Base-by-base conservation (phyloP, 2,113 vertebrate species). In the Silurus asotus region DNA sequence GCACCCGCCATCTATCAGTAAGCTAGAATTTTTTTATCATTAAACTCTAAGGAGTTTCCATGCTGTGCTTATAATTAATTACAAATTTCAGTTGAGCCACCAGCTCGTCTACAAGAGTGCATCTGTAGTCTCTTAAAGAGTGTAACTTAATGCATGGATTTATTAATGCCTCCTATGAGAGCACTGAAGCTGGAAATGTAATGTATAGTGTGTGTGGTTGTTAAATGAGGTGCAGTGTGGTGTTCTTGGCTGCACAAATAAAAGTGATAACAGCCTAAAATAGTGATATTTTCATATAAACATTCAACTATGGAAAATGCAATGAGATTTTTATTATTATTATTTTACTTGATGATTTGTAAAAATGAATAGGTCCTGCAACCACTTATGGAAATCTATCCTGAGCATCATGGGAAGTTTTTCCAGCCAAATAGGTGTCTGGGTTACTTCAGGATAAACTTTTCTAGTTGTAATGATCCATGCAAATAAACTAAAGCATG, bases 401-500 rank as follows among this genome's bases (percentile, higher is more conserved):
- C 45, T 23, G n/a, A 55, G 51, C 51, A 25, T 77, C 17, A 55
- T 17, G 23, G n/a, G 51, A 55, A 55, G 5, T 25, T 17, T n/a
- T 62, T 91, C 28, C 6, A 65, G 75, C 14, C 81, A 89, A 74
- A 90, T 83, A 58, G 19, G 81, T 13, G 90, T 89, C 86, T 59
- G 89, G 86, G 89, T 91, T 82, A 88, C 84, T 83, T 6, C 85
- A 58, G 55, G 19, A 81, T n/a, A 89, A 79, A 83, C 49, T n/a
- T 86, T 51, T 86, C 89, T 84, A 88, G 86, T 92, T 92, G 91
- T 88, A 62, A 13, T 65, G 91, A 86, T 84, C 78, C 49, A 88
- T 88, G 90, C 86, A 93, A 93, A 94, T 93, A 91, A 93, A 92
- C 55, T 84, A 53, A 92, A 90, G 93, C 93, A 88, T 92, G 92